These are phyloP conservation scores for Cryptotermes secundus DNA, from an alignment of 1,140 invertebrate genomes.

Conservation along the genomic window DNA sequence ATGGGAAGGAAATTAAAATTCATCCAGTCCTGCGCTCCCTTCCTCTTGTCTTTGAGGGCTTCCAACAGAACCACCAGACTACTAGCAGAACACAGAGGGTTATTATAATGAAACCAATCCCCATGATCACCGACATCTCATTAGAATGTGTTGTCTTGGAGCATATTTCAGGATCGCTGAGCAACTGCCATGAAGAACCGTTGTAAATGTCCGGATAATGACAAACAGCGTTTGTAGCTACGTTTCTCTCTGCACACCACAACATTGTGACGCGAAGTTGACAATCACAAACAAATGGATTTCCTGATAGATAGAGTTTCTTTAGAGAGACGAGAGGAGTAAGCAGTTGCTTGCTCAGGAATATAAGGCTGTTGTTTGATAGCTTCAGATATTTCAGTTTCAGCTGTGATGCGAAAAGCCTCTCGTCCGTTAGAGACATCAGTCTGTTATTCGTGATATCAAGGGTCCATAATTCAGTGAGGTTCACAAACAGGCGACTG, in stretches of 20 bases:
- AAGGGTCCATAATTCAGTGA: background rate
- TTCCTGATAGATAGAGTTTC: background rate
- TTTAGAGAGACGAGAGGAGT: background rate
- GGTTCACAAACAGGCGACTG: background rate
- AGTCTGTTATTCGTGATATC: background rate
- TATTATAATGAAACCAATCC: background rate
- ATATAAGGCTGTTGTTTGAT: background rate
- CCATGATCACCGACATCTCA: too few relatives aligned
- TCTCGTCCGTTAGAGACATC: background rate
- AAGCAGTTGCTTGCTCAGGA: background rate
- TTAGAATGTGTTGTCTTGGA: background rate
- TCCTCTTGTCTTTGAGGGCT: background rate
- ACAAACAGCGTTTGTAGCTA: background rate
- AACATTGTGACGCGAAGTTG: background rate
- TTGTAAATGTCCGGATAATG: background rate
- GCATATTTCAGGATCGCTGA: background rate
- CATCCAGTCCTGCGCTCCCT: too few relatives aligned
- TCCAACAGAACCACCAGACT: background rate
- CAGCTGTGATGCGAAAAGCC: background rate
- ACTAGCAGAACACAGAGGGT: background rate
- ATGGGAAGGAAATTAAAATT: too few relatives aligned
- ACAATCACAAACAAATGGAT: constrained; percentile 9
- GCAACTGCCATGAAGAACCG: background rate
- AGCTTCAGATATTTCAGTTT: background rate
- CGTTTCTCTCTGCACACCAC: background rate